phyloP scores from a whole-genome alignment of 2,113 vertebrate species.

The Strix uralensis region DNA sequence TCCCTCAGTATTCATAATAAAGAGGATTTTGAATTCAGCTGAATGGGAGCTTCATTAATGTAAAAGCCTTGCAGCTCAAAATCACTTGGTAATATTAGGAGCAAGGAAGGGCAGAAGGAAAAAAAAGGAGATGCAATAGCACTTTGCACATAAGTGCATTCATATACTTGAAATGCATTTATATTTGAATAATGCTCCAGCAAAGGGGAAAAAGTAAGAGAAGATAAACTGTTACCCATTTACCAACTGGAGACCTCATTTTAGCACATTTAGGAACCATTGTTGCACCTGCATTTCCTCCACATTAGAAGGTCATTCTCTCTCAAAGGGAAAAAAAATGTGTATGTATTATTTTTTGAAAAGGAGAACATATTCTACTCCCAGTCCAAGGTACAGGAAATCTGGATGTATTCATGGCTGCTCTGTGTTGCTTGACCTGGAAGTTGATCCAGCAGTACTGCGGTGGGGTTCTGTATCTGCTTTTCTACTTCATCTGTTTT shows the following conservation, averaged over 20 bases:
- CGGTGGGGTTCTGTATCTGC: not conserved
- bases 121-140: not conserved
- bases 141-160: conserved; percentile 15
- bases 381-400: not conserved
- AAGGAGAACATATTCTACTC: not conserved
- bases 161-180: conserved; percentile 14
- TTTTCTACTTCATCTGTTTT: not conserved
- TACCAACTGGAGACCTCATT: not conserved
- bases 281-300: not conserved
- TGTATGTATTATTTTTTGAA: not conserved
- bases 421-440: not conserved
- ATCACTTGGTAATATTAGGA: not conserved
- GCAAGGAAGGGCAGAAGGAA: not conserved
- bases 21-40: conserved; percentile 7
- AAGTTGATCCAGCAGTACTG: not conserved
- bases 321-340: not conserved
- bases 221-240: not conserved
- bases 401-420: not conserved
- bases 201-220: not conserved
- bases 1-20: not conserved
- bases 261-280: conserved; percentile 1
- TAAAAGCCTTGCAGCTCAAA: conserved; percentile 5
- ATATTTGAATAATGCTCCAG: not conserved
- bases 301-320: not conserved
- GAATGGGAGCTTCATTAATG: conserved; percentile 5